Evolutionary conservation across 2,797 vertebrate species (phyloP), one percentile per base, ranked within the genome.

Genomic region (Lycodopsis pacificus): DNA sequence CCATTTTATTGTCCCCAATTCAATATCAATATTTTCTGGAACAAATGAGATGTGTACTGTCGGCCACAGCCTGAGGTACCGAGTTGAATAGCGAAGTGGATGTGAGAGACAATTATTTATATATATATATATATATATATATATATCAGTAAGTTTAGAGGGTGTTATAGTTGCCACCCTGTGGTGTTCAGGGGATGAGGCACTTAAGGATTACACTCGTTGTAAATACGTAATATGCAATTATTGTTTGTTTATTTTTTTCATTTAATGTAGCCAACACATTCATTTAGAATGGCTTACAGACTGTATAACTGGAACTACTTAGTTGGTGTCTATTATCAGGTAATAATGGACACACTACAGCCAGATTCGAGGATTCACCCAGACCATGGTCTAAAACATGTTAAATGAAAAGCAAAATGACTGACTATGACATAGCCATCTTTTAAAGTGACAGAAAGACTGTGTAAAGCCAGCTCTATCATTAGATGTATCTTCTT

Each of bases 331-430:
- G 44, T 48, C 17, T 48, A 19, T 48, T 17, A 48, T 20, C 46
- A 48, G 17, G 19, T 9, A 48, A 20, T 48, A 48, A 48, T 48
- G 46, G 46, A 20, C 19, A 48, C 46, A 20, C 48, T 11, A 25
- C 22, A 53, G 51, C 51, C 51, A 14, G 22, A 54, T 54, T 22
- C 0, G 10, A 12, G 22, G 8, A 49, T 49, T 49, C 48, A 48
- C 8, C 46, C 46, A 48, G 46, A 48, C n/a, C 22, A 25, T 14
- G 51, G 51, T 53, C 25, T 25, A 14, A 53, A 49, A 61, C 36
- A 38, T 51, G 34, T 32, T 34, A 48, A 70, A 69, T 58, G 34
- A 36, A 71, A 63, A 46, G 38, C 68, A 69, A 51, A 54, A 27
- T 32, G n/a, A 19, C 15, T 12, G 12, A 46, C 34, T 4, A 6